These are phyloP conservation scores for Ariolimax columbianus DNA, from an alignment of 2,888 invertebrate genomes.

Conservation along the genomic window DNA sequence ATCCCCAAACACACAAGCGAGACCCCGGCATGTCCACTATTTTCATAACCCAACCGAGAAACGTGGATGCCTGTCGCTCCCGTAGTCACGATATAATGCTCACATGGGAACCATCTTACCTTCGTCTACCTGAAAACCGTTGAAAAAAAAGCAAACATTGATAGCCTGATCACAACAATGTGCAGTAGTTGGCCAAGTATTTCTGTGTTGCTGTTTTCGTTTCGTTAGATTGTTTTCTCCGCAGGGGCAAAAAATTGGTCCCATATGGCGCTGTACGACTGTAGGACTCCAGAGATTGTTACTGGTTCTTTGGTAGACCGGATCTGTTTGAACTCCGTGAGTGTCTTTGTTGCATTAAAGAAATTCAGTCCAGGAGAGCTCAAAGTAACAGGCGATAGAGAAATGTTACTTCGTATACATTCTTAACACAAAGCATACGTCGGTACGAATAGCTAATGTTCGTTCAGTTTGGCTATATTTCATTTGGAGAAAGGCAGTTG, in stretches of 20 bases:
- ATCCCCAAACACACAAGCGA: no score
- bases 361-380: neutral
- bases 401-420: no score
- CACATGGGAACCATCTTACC: constrained; percentile 1
- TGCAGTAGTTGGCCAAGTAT: neutral
- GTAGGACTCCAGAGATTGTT: no score
- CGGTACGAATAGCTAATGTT: no score
- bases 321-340: neutral
- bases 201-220: constrained; percentile 20
- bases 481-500: no score
- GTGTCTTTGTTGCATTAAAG: neutral
- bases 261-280: neutral
- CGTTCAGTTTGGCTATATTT: no score
- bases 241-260: neutral
- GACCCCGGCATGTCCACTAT: neutral
- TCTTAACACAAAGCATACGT: no score
- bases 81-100: neutral
- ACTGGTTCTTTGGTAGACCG: no score
- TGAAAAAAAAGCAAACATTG: neutral
- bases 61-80: neutral
- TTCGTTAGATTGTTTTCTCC: neutral
- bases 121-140: neutral
- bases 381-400: neutral
- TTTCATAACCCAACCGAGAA: neutral
- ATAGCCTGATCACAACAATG: neutral